Conservation (phyloP, 2,113 vertebrate genomes). For the Antigone vipio region DNA sequence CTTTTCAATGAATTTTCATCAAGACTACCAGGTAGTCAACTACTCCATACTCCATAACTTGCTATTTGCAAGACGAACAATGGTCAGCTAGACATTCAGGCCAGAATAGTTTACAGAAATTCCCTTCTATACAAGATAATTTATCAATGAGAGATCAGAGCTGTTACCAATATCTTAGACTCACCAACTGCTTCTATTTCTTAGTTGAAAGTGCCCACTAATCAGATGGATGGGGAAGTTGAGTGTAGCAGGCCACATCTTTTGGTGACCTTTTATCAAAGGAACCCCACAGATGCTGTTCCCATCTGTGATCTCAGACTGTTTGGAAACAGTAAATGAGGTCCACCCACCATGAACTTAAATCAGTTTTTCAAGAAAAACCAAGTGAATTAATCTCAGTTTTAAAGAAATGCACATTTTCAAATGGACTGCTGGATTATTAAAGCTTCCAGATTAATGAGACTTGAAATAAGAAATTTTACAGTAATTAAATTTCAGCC, state of each 20-base stretch:
- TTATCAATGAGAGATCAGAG: not conserved
- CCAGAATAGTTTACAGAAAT: not conserved
- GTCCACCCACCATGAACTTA: not conserved
- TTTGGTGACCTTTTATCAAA: not conserved
- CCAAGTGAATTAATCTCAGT: not conserved
- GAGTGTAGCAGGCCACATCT: not conserved
- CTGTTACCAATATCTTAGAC: not conserved
- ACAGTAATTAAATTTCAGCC: conserved; percentile 22
- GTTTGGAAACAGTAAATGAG: not conserved
- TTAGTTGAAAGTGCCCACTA: not conserved
- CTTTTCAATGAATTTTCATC: not conserved
- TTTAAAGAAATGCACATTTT: not conserved
- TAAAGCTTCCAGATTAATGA: conserved; percentile 19
- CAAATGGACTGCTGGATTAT: not conserved
- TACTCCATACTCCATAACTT: not conserved
- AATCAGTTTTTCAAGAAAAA: not conserved
- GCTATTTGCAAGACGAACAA: not conserved
- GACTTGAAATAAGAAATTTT: conserved; percentile 43
- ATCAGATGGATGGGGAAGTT: not conserved
- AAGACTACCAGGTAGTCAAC: not conserved
- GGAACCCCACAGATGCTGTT: not conserved
- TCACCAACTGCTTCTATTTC: not conserved
- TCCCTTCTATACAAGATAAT: not conserved
- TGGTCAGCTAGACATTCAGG: not conserved
- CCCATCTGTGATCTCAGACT: not conserved